Evolutionary conservation across 2,888 invertebrate species (phyloP).

Genomic region (Drosophila colorata): DNA sequence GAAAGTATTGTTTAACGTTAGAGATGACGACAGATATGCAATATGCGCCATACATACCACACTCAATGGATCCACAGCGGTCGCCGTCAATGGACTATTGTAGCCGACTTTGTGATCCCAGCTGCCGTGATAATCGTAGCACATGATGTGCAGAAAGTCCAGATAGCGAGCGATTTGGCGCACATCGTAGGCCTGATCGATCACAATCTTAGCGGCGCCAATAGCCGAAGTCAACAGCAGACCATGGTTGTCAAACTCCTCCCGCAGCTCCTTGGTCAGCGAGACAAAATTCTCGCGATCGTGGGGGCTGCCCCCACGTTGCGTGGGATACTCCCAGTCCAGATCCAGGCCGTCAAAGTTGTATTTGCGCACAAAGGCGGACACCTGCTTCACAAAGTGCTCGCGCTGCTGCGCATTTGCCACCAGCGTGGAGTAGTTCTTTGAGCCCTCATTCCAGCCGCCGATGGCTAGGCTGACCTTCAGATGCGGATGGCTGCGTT

Average conservation of each 20-base stretch:
- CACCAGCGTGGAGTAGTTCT: slow-evolving; percentile 87
- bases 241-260: slow-evolving; percentile 89
- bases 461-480: slow-evolving; percentile 93
- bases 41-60: slow-evolving; percentile 87
- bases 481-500: slow-evolving; percentile 89
- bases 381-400: slow-evolving; percentile 89
- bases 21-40: background rate
- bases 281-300: slow-evolving; percentile 92
- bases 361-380: slow-evolving; percentile 87
- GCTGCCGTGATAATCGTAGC: slow-evolving; percentile 95
- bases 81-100: slow-evolving; percentile 90
- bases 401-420: slow-evolving; percentile 88
- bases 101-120: slow-evolving; percentile 92
- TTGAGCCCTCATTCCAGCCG: slow-evolving; percentile 96
- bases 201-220: slow-evolving; percentile 91
- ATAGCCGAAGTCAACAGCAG: slow-evolving; percentile 93
- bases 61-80: slow-evolving; percentile 86
- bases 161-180: slow-evolving; percentile 89
- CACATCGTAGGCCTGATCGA: slow-evolving; percentile 92
- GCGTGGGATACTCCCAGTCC: slow-evolving; percentile 94
- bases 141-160: slow-evolving; percentile 93
- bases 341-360: slow-evolving; percentile 85
- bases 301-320: slow-evolving; percentile 90
- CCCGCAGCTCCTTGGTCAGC: slow-evolving; percentile 91
- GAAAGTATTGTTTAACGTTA: slow-evolving; percentile 47